Evolutionary conservation across 2,797 vertebrate species (phyloP).

Genomic region (Aythya fuligula): DNA sequence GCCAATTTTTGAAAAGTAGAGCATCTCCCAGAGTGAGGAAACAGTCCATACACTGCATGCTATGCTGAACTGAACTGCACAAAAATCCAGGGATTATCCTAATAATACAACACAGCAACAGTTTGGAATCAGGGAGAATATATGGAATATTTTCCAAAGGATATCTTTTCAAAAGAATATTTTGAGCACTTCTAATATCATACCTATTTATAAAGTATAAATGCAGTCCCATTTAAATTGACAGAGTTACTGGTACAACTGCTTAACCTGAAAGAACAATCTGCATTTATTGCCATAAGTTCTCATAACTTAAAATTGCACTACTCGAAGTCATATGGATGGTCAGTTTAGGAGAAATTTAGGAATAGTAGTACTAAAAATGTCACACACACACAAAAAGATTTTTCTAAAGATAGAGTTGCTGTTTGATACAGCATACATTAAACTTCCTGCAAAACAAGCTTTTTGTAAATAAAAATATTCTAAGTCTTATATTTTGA

Average conservation of each 20-base stretch:
- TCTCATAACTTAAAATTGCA: background rate
- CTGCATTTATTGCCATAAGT: fast-evolving
- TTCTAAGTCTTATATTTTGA: background rate
- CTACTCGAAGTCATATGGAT: background rate
- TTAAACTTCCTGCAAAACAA: slow-evolving; percentile 8
- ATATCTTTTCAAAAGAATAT: background rate
- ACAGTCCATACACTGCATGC: background rate
- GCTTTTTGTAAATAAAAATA: background rate
- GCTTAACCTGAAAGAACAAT: background rate
- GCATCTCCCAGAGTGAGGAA: background rate
- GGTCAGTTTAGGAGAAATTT: background rate
- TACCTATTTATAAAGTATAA: fast-evolving
- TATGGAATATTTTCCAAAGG: background rate
- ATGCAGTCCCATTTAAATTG: background rate
- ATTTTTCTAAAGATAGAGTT: background rate
- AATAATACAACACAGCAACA: background rate
- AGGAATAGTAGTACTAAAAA: background rate
- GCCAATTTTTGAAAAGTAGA: background rate
- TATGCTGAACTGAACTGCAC: background rate
- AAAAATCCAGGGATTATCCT: background rate
- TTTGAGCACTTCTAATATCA: background rate
- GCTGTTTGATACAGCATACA: background rate
- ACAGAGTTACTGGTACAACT: background rate
- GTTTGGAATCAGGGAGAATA: background rate
- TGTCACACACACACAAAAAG: background rate